Conservation (phyloP, 2,113 vertebrate species). For the Grammomys surdaster region DNA sequence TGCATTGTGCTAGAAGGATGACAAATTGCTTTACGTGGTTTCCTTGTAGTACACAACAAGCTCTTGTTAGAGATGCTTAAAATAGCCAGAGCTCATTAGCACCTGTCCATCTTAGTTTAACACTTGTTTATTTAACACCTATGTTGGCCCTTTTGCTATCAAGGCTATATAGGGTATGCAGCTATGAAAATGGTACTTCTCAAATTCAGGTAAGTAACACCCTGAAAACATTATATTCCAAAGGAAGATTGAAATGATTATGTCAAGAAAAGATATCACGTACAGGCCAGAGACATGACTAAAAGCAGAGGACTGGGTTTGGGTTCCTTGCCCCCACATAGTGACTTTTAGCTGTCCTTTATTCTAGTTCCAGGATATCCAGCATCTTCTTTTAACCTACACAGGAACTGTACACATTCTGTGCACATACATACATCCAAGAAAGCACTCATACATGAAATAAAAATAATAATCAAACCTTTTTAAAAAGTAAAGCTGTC, state of each 20-base stretch:
- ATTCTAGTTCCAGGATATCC: background rate
- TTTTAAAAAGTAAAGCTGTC: background rate
- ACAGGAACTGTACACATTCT: background rate
- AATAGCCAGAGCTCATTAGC: background rate
- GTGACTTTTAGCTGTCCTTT: background rate
- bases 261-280: background rate
- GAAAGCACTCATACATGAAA: background rate
- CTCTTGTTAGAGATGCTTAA: conserved; percentile 15
- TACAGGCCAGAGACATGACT: background rate
- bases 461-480: background rate
- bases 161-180: background rate
- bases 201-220: background rate
- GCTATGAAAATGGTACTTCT: background rate
- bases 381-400: background rate
- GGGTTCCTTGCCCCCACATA: background rate
- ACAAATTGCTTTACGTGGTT: background rate
- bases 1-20: background rate
- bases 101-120: background rate
- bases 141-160: background rate
- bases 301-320: background rate
- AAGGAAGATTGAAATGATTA: background rate
- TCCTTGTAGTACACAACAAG: conserved; percentile 7
- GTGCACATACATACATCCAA: background rate
- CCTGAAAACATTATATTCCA: background rate
- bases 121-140: background rate